Base-by-base conservation (phyloP, 2,888 invertebrate genomes). In the Perizoma flavofasciatum region DNA sequence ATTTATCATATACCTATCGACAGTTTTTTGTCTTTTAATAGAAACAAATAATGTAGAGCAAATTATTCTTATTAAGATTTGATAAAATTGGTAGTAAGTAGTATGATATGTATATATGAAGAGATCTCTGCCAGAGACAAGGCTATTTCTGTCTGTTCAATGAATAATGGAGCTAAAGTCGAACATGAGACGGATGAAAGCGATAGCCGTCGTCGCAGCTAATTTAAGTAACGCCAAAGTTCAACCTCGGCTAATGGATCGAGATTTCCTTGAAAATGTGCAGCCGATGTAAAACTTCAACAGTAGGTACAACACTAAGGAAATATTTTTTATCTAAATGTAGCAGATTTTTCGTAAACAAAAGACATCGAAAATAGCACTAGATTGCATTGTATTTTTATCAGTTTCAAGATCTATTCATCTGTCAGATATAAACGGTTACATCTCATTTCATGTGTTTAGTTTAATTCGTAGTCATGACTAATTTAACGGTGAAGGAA, bases 141-240 rank as follows among this genome's bases (percentile, higher is more conserved):
- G 9, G 8, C n/a, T 52, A 49, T 49, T 61, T 56, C 7, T 35
- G 49, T 43, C 41, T 35, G 41, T 34, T 44, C 44, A 49, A 34
- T 59, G 45, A 50, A 56, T 53, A 64, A 47, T 59, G 47, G 47
- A 47, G 46, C 40, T 61, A 47, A 51, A 57, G 59, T 59, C 60
- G 45, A 54, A 61, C 61, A 63, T 60, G 59, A 65, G 49, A 59
- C 52, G 52, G 56, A 61, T 57, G 55, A 55, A 62, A 58, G 57
- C 44, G 58, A 55, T 55, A 32, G 50, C 47, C 37, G 55, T 40
- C 56, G 53, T 54, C 61, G 53, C 59, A 65, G 63, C 63, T 65
- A 67, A 67, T 62, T 59, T 61, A 63, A 65, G 63, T 57, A 62
- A 67, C 61, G 44, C 56, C 56, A 64, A 63, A 61, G 65, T 63